phyloP scores from a whole-genome alignment of 2,113 vertebrate genomes.

The Tiliqua scincoides region DNA sequence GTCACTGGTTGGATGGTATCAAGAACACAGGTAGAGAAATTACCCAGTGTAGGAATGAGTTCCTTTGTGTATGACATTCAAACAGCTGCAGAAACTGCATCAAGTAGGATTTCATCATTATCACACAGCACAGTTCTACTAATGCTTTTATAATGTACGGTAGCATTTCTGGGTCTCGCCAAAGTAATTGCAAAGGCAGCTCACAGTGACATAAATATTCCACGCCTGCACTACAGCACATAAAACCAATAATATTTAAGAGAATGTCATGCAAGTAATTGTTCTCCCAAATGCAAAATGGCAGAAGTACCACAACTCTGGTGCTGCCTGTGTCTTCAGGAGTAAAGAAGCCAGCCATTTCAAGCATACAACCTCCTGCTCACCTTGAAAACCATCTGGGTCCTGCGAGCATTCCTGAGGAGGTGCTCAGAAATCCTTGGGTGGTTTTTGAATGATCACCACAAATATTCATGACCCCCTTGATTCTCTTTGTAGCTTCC shows the following conservation, averaged over 20 bases:
- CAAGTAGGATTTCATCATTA: slow-evolving; percentile 70
- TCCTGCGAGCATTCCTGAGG: too few relatives aligned
- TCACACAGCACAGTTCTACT: slow-evolving; percentile 46
- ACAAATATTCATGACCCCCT: too few relatives aligned
- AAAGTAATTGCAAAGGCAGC: slow-evolving; percentile 65
- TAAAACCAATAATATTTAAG: slow-evolving; percentile 52
- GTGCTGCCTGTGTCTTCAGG: background rate
- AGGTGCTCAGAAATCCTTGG: too few relatives aligned
- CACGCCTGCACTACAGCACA: slow-evolving; percentile 43
- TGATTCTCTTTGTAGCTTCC: too few relatives aligned
- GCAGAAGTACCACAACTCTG: background rate
- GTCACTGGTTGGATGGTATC: slow-evolving; percentile 33
- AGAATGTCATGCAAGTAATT: slow-evolving; percentile 38
- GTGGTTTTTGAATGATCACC: too few relatives aligned
- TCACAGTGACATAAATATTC: slow-evolving; percentile 59
- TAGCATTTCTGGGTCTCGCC: slow-evolving; percentile 59
- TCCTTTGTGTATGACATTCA: slow-evolving; percentile 63
- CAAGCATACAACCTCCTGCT: background rate
- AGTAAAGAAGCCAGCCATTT: background rate
- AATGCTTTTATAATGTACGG: slow-evolving; percentile 68
- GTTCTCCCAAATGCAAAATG: slow-evolving; percentile 19
- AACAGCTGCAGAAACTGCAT: slow-evolving; percentile 60
- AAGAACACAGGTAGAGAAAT: slow-evolving; percentile 48
- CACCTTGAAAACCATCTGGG: too few relatives aligned
- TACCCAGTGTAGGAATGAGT: slow-evolving; percentile 58